Evolutionary conservation across 2,113 vertebrate species (phyloP).

Genomic region (Ifrita kowaldi): DNA sequence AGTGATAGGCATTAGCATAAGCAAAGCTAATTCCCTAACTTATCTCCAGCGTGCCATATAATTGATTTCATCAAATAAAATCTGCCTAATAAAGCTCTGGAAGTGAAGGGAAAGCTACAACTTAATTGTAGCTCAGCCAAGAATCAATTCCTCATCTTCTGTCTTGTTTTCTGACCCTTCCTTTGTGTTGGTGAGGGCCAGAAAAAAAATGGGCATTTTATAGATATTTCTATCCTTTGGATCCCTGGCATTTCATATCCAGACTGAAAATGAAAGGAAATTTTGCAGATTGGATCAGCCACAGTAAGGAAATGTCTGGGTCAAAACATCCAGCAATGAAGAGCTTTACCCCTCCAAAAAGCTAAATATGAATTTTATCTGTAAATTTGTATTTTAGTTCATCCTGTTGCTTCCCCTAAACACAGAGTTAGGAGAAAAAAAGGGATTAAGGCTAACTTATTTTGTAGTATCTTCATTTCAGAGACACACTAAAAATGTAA

Average conservation of each 20-base stretch:
- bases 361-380: not conserved
- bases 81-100: not conserved
- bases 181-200: not conserved
- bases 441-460: not conserved
- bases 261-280: not conserved
- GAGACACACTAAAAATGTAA: not conserved
- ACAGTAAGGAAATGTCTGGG: not conserved
- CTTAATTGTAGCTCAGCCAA: not conserved
- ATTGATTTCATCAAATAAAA: conserved; percentile 13
- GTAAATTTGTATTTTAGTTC: not conserved
- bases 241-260: not conserved
- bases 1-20: not conserved
- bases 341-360: not conserved
- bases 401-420: not conserved
- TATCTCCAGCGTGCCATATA: not conserved
- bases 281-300: not conserved
- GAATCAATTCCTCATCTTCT: not conserved
- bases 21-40: conserved; percentile 2
- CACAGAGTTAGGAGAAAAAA: not conserved
- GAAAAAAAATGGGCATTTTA: not conserved
- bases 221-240: not conserved
- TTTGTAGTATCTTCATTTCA: not conserved
- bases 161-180: not conserved
- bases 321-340: not conserved
- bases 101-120: not conserved